These are phyloP conservation scores for Sebastes taczanowskii DNA, from an alignment of 2,797 vertebrate genomes.

Conservation along the genomic window DNA sequence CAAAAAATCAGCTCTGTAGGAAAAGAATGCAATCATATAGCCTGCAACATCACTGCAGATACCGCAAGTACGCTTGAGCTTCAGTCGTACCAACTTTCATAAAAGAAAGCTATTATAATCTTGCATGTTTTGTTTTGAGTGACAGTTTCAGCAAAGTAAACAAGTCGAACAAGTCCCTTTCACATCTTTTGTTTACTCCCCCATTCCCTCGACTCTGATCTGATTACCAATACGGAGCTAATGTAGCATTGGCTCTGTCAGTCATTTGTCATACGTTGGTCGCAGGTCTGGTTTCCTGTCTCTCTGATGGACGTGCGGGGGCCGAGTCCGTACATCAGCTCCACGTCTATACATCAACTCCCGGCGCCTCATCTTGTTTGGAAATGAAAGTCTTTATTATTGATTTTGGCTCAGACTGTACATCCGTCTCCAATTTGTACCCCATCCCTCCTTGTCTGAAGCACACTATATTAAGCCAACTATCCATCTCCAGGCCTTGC, in stretches of 20 bases:
- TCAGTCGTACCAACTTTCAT: neutral
- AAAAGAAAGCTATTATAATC: neutral
- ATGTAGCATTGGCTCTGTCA: constrained; percentile 28
- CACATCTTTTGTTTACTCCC: constrained; percentile 39
- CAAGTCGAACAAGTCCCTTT: neutral
- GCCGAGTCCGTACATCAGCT: constrained; percentile 47
- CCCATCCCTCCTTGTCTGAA: constrained; percentile 57
- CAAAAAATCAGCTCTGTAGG: neutral
- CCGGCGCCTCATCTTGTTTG: constrained; percentile 69
- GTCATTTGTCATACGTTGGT: constrained; percentile 55
- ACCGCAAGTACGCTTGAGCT: neutral
- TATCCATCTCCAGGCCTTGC: constrained; percentile 54
- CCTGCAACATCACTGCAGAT: constrained; percentile 4
- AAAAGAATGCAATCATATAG: neutral
- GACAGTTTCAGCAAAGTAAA: constrained; percentile 10
- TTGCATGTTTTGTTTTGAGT: neutral
- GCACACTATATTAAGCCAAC: constrained; percentile 56
- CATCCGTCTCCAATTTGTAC: constrained; percentile 73
- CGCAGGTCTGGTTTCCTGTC: constrained; percentile 51
- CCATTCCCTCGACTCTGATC: constrained; percentile 40
- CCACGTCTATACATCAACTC: constrained; percentile 60
- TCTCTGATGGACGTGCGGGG: constrained; percentile 55
- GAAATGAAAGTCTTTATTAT: constrained; percentile 78
- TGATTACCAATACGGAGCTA: constrained; percentile 54
- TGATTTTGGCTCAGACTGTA: constrained; percentile 72